phyloP scores from a whole-genome alignment of 2,888 invertebrate species.

The Rambutsinella grinnellia region DNA sequence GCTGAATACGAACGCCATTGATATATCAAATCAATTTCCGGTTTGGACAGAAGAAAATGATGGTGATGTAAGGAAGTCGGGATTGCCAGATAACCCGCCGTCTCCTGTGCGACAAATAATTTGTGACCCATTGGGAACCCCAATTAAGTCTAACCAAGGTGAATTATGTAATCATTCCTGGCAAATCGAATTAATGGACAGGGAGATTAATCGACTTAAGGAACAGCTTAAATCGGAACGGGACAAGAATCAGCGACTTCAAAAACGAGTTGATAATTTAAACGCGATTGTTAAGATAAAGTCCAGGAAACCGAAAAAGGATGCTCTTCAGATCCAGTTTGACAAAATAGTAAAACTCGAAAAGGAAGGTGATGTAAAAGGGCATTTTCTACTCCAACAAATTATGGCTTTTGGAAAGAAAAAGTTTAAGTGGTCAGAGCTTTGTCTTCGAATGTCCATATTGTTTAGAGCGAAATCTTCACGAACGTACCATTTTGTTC shows the following conservation, averaged over 20 bases:
- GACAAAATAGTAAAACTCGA: neutral
- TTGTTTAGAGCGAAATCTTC: constrained; percentile 22
- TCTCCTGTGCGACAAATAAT: no score
- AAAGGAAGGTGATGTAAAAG: neutral
- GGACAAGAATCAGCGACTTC: neutral
- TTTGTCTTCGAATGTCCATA: constrained; percentile 9
- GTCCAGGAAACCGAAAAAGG: neutral
- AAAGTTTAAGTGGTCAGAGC: constrained; percentile 16
- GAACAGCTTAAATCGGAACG: neutral
- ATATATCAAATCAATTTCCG: neutral
- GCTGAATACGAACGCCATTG: neutral
- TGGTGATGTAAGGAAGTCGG: neutral
- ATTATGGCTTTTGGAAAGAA: constrained; percentile 10
- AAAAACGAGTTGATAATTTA: neutral
- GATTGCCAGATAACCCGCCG: neutral
- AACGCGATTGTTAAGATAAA: neutral
- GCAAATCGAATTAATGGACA: neutral
- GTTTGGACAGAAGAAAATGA: neutral
- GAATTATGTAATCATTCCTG: neutral
- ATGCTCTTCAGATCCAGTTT: neutral
- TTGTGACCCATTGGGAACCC: neutral
- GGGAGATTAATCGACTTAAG: neutral
- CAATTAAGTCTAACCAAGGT: neutral
- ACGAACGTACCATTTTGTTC: constrained; percentile 9
- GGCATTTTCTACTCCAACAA: constrained; percentile 22